phyloP scores from a whole-genome alignment of 2,113 vertebrate species.

The Callionymus lyra region DNA sequence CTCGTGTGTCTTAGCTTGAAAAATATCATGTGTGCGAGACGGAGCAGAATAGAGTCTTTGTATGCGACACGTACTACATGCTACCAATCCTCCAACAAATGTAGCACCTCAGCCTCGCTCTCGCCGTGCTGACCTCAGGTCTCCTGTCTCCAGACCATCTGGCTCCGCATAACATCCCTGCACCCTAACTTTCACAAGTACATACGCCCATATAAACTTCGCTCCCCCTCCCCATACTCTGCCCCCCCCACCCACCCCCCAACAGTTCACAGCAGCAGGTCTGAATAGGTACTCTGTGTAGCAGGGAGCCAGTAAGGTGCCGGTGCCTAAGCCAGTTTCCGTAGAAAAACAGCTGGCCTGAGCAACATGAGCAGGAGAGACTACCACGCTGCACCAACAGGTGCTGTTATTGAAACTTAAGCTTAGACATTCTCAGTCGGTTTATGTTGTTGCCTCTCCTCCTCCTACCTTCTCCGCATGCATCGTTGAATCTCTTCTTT shows the following conservation, averaged over 20 bases:
- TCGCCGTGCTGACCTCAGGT: slow-evolving; percentile 5
- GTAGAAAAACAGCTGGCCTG: slow-evolving; percentile 58
- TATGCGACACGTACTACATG: slow-evolving; percentile 36
- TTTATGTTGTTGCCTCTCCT: slow-evolving; percentile 10
- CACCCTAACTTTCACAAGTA: slow-evolving; percentile 8
- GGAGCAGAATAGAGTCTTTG: slow-evolving; percentile 60
- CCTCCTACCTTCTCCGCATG: slow-evolving; percentile 3
- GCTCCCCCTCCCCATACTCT: slow-evolving; percentile 12
- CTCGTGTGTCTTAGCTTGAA: no score
- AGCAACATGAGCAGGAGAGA: slow-evolving; percentile 35
- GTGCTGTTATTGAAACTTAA: slow-evolving; percentile 33
- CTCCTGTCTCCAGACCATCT: slow-evolving; percentile 22
- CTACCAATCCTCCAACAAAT: slow-evolving; percentile 14
- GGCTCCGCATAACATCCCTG: slow-evolving; percentile 7
- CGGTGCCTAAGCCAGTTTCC: slow-evolving; percentile 53
- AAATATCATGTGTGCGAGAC: slow-evolving; percentile 17
- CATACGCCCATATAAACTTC: slow-evolving; percentile 6
- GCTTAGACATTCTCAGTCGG: slow-evolving; percentile 7
- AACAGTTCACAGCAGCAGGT: slow-evolving; percentile 28
- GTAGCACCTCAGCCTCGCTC: slow-evolving; percentile 4
- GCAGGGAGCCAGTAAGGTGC: slow-evolving; percentile 49
- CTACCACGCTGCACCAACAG: slow-evolving; percentile 20
- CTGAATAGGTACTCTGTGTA: slow-evolving; percentile 64
- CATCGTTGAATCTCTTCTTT: no score
- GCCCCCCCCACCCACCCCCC: slow-evolving; percentile 11